Percentiles rank a stretch among this genome's conserved stretches.
These are phyloP conservation scores for Melanotaenia pygmaea DNA, from an alignment of 2,797 vertebrate species.

Conservation along the genomic window DNA sequence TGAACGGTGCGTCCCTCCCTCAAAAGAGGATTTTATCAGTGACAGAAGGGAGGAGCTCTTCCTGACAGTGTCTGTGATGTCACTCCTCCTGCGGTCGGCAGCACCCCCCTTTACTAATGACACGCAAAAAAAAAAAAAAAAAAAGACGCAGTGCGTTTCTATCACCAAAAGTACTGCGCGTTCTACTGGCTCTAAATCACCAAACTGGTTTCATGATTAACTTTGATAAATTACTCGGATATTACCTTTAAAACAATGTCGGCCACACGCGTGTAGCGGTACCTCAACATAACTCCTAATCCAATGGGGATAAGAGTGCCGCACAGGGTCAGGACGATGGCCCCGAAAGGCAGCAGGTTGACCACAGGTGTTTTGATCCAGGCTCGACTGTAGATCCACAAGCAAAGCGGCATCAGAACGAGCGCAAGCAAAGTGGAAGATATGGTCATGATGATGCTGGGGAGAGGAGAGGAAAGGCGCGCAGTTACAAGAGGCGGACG, in stretches of 20 bases:
- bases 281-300: slow-evolving; percentile 89
- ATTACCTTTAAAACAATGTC: slow-evolving; percentile 94
- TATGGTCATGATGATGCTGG: slow-evolving; percentile 96
- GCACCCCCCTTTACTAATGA: slow-evolving; percentile 17
- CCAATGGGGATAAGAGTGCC: slow-evolving; percentile 96
- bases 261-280: slow-evolving; percentile 86
- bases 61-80: slow-evolving; percentile 66
- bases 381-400: slow-evolving; percentile 96
- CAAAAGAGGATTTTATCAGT: slow-evolving; percentile 46
- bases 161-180: neutral
- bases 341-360: slow-evolving; percentile 91
- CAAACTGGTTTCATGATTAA: neutral
- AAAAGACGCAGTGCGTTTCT: slow-evolving; percentile 71
- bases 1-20: slow-evolving; percentile 5
- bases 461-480: slow-evolving; percentile 21
- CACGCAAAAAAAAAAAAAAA: neutral
- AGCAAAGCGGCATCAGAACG: slow-evolving; percentile 94
- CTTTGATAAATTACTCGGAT: neutral
- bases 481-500: neutral
- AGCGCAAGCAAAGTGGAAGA: slow-evolving; percentile 95
- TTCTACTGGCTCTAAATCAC: neutral
- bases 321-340: slow-evolving; percentile 93
- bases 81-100: slow-evolving; percentile 43
- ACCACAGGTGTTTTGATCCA: slow-evolving; percentile 97
- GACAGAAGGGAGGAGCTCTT: slow-evolving; percentile 66